Evolutionary conservation across 2,113 vertebrate species (phyloP), one percentile per base, ranked within the genome.

Genomic region (Oreocharis arfaki): DNA sequence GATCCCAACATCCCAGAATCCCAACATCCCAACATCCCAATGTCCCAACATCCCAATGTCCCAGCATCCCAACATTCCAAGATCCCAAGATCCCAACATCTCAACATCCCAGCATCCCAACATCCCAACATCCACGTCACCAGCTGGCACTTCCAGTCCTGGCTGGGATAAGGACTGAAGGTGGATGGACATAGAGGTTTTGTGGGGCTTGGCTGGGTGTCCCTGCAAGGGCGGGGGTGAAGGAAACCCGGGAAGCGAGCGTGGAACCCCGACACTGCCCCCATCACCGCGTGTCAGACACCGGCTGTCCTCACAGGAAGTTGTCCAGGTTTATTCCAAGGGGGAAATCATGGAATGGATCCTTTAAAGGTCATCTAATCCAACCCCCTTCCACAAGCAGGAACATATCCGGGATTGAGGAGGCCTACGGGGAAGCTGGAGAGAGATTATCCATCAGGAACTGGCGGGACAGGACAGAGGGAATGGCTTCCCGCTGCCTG

Each of bases 341-440:
- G 19, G 16, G 2, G 24, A 57, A 57, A 44, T 37, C 59, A 8
- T 5, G 53, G 86, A 52, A 20, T 17, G 18, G 11, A 3, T 9
- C 18, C 18, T 57, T 33, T 13, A 39, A 37, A 33, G 12, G 57
- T 27, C 75, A 10, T 2, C 18, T 9, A 14, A 32, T 46, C 19
- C 60, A 33, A n/a, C 3, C 28, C 10, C 23, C 16, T 44, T 16
- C 52, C 13, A 3, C 5, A 27, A 42, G 33, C 52, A 59, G 68
- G 59, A 52, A 50, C 4, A 5, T 2, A 4, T 7, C 44, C 42
- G 14, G 44, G 32, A 23, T 0, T 11, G 16, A 8, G 7, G 37
- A 42, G 32, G 3, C 24, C 35, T 1, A 0, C 56, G 24, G 35
- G 76, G 59, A 33, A 44, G 1, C 16, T 39, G 87, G 19, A n/a